These are phyloP conservation scores for Onchidella celtica DNA, from an alignment of 2,888 invertebrate genomes.

Conservation along the genomic window DNA sequence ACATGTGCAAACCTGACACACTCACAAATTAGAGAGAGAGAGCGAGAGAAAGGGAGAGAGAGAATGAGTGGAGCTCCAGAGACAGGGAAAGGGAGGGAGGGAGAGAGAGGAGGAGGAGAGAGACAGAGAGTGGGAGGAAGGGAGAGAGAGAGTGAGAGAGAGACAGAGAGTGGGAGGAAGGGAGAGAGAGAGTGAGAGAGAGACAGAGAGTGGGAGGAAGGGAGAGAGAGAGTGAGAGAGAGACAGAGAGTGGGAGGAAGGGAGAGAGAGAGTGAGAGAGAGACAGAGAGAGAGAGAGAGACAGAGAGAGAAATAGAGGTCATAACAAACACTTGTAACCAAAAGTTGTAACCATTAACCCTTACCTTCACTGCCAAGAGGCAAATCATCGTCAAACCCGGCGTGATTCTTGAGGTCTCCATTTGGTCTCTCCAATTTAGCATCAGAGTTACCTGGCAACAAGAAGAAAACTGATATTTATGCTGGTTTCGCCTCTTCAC, in stretches of 20 bases:
- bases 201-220: neutral
- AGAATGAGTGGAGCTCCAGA: neutral
- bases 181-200: constrained; percentile 12
- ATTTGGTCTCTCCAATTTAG: neutral
- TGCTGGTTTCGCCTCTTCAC: no score
- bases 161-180: constrained; percentile 14
- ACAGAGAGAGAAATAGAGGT: neutral
- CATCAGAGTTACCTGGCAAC: neutral
- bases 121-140: constrained; percentile 16
- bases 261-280: neutral
- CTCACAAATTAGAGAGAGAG: constrained; percentile 4
- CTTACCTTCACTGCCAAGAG: constrained; percentile 51
- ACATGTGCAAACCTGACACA: no score
- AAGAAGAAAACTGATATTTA: no score
- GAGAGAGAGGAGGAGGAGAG: neutral
- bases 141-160: constrained; percentile 9
- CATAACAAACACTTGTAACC: no score
- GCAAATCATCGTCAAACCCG: constrained; percentile 44
- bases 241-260: neutral
- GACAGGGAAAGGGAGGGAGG: no score
- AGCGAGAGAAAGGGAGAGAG: constrained; percentile 15
- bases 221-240: constrained; percentile 11
- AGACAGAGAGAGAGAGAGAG: neutral
- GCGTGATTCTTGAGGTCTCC: neutral
- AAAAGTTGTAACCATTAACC: no score